A percentile compares a stretch with the other conserved stretches of the same genome.
Conservation (phyloP, 2,113 vertebrate species). For the Upupa epops region DNA sequence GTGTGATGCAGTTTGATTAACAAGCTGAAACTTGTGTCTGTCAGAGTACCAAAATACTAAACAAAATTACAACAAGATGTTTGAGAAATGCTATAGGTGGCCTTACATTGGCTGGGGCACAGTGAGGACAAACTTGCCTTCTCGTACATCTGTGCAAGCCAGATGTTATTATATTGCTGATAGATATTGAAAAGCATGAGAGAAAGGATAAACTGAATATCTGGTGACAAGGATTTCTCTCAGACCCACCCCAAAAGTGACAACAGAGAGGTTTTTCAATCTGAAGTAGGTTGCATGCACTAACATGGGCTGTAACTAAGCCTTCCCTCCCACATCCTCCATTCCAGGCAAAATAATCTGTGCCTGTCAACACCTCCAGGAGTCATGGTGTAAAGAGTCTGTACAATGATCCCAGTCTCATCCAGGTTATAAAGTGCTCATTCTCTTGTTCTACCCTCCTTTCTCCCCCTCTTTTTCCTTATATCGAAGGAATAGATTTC, state of each 20-base stretch:
- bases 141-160: accelerated
- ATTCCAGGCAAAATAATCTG: not conserved
- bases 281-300: not conserved
- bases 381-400: not conserved
- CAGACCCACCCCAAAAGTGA: not conserved
- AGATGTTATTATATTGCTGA: not conserved
- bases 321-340: not conserved
- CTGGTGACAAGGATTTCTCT: not conserved
- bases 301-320: not conserved
- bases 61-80: not conserved
- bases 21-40: conserved; percentile 1
- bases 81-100: not conserved
- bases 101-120: not conserved
- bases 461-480: not conserved
- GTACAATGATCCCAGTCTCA: not conserved
- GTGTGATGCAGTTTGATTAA: conserved; percentile 45
- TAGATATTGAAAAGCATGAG: not conserved
- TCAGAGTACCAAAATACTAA: not conserved
- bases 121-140: not conserved
- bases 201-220: not conserved
- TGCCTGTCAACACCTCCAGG: not conserved
- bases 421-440: not conserved
- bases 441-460: not conserved
- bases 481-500: not conserved
- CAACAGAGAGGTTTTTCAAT: not conserved